Percentiles rank a stretch among this genome's conserved stretches.
Conservation (phyloP, 2,888 invertebrate genomes). For the Caenorhabditis plicata region DNA sequence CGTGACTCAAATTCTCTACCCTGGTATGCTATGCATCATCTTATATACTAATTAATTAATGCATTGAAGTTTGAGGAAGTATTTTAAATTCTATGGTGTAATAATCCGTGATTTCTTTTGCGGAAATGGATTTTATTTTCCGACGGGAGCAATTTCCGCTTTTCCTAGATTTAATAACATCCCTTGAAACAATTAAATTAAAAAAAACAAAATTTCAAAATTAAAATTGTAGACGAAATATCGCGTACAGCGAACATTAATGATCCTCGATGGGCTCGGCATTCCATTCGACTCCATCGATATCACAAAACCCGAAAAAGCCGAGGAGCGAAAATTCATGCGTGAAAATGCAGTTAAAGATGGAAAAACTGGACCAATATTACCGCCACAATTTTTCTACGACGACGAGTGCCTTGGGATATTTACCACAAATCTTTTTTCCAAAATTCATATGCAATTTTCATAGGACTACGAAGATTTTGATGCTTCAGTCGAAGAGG, state of each 20-base stretch:
- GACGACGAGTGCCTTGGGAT: slow-evolving; percentile 90
- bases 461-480: slow-evolving; percentile 52
- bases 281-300: slow-evolving; percentile 87
- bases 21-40: too few relatives aligned
- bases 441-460: not conserved
- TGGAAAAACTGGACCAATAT: slow-evolving; percentile 49
- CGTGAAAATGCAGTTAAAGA: slow-evolving; percentile 74
- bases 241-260: slow-evolving; percentile 86
- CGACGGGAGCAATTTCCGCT: too few relatives aligned
- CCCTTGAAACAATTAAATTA: too few relatives aligned
- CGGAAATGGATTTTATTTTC: too few relatives aligned
- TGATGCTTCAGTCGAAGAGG: slow-evolving; percentile 51
- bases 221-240: slow-evolving; percentile 91
- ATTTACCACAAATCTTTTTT: slow-evolving; percentile 58
- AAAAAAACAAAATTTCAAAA: too few relatives aligned
- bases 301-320: slow-evolving; percentile 86
- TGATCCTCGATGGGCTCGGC: slow-evolving; percentile 88
- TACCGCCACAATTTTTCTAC: slow-evolving; percentile 92
- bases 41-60: too few relatives aligned
- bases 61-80: too few relatives aligned
- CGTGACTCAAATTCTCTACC: too few relatives aligned
- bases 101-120: too few relatives aligned
- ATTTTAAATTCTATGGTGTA: too few relatives aligned
- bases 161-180: too few relatives aligned
- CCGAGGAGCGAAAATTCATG: slow-evolving; percentile 78